Percentiles rank a stretch among this genome's conserved stretches.
Evolutionary conservation across 2,113 vertebrate genomes (phyloP).

Genomic region (Aphyosemion australe): DNA sequence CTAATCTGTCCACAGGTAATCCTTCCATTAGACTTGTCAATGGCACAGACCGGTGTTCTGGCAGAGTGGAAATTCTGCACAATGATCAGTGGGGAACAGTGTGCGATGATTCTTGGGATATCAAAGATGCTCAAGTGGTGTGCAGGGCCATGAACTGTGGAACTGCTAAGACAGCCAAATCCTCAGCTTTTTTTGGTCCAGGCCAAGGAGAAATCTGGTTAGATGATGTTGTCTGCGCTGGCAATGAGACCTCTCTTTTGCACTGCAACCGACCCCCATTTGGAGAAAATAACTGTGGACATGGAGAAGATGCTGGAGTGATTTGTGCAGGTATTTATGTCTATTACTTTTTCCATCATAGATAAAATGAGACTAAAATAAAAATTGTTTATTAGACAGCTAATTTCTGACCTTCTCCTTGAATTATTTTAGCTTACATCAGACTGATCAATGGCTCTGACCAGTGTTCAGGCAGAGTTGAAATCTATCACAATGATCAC

Average conservation of each 20-base stretch:
- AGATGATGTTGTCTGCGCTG: slow-evolving; percentile 54
- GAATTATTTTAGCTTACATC: slow-evolving; percentile 42
- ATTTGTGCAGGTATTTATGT: slow-evolving; percentile 68
- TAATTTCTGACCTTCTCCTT: not conserved
- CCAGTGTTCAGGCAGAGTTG: slow-evolving; percentile 66
- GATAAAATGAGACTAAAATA: too few species aligned
- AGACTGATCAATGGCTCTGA: slow-evolving; percentile 23
- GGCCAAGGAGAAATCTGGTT: slow-evolving; percentile 52
- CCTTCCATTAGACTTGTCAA: slow-evolving; percentile 47
- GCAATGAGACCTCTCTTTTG: slow-evolving; percentile 48
- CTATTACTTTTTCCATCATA: too few species aligned
- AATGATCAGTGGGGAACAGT: slow-evolving; percentile 66
- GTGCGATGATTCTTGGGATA: slow-evolving; percentile 69
- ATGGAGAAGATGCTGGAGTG: slow-evolving; percentile 69
- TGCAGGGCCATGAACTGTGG: slow-evolving; percentile 72
- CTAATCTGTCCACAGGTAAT: slow-evolving; percentile 26
- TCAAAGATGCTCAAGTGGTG: slow-evolving; percentile 65
- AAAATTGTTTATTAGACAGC: too few species aligned
- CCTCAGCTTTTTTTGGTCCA: slow-evolving; percentile 50
- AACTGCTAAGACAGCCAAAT: slow-evolving; percentile 38
- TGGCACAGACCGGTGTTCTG: slow-evolving; percentile 62
- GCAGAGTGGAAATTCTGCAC: slow-evolving; percentile 67
- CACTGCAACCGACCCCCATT: slow-evolving; percentile 39
- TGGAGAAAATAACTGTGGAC: slow-evolving; percentile 54
- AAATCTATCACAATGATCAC: slow-evolving; percentile 18